phyloP scores from a whole-genome alignment of 2,113 vertebrate genomes.

The Laticauda colubrina region DNA sequence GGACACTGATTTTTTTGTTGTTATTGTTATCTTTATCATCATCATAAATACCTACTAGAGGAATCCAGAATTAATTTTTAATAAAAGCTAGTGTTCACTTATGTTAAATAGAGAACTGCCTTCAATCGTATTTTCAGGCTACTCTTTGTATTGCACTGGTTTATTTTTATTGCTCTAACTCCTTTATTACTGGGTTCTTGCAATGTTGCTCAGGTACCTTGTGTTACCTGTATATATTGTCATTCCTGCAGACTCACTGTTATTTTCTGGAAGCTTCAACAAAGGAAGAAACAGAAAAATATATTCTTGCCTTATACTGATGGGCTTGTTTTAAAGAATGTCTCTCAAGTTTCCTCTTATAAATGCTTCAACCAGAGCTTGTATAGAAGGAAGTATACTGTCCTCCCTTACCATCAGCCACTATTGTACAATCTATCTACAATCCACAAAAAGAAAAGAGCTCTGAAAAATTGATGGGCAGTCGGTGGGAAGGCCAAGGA shows the following conservation, averaged over 20 bases:
- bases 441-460: neutral
- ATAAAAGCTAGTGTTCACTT: neutral
- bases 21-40: neutral
- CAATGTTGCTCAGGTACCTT: neutral
- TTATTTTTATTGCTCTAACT: neutral
- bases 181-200: neutral
- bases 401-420: neutral
- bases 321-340: neutral
- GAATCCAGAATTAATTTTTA: constrained; percentile 16
- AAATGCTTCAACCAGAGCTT: neutral
- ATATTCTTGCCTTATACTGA: neutral
- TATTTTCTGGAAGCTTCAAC: neutral
- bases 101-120: neutral
- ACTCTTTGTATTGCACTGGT: neutral
- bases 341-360: neutral
- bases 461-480: neutral
- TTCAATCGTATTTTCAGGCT: neutral
- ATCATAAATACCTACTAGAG: neutral
- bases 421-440: neutral
- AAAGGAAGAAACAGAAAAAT: neutral
- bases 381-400: neutral
- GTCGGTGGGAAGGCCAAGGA: neutral
- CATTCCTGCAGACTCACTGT: neutral
- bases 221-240: neutral
- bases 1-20: neutral